A percentile compares a stretch with the other conserved stretches of the same genome.
These are phyloP conservation scores for Aphis craccivora DNA, from an alignment of 1,140 invertebrate genomes.

Conservation along the genomic window DNA sequence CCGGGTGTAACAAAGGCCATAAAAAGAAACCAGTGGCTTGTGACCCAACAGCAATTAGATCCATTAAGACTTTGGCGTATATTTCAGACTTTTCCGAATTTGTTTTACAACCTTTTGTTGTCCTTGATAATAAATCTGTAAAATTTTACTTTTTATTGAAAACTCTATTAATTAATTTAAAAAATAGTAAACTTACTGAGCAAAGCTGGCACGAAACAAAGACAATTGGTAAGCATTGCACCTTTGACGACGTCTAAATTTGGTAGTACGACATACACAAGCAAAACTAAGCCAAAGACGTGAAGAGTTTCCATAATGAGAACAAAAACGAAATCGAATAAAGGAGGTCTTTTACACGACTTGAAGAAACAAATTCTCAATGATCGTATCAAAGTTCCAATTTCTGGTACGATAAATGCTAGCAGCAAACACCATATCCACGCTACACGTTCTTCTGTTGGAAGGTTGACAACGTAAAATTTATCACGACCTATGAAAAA, in stretches of 20 bases:
- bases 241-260: conserved; percentile 91
- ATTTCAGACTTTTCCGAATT: conserved; percentile 70
- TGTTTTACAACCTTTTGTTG: conserved; percentile 69
- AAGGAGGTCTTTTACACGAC: conserved; percentile 62
- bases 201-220: conserved; percentile 87
- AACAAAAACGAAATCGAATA: conserved; percentile 66
- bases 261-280: conserved; percentile 88
- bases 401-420: conserved; percentile 84
- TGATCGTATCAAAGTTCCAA: conserved; percentile 84
- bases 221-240: conserved; percentile 91
- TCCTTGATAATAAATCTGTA: conserved; percentile 78
- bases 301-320: conserved; percentile 87
- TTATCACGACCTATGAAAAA: conserved; percentile 78
- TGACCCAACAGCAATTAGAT: conserved; percentile 81
- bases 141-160: conserved; percentile 62
- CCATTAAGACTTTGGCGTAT: conserved; percentile 78
- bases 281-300: conserved; percentile 81
- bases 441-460: conserved; percentile 82
- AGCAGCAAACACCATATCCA: conserved; percentile 95
- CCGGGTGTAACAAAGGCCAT: conserved; percentile 77
- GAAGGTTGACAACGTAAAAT: conserved; percentile 78
- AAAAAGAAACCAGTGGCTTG: conserved; percentile 89
- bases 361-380: conserved; percentile 91
- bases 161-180: not conserved
- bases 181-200: conserved; percentile 67